phyloP scores from a whole-genome alignment of 1,140 invertebrate species.

The Psilanteris sp. region DNA sequence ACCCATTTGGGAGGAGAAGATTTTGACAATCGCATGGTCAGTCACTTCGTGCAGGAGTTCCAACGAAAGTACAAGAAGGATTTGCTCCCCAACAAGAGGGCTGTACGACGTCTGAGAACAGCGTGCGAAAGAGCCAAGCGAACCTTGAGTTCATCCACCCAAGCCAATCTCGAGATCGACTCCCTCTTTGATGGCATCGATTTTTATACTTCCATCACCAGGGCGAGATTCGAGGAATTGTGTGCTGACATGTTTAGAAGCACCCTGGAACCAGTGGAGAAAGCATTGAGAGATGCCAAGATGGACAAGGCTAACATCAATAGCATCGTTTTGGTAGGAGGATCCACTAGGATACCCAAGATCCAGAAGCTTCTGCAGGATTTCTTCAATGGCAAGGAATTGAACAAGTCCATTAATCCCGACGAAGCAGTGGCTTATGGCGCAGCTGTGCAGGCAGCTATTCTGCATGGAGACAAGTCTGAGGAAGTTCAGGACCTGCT shows the following conservation, averaged over 20 bases:
- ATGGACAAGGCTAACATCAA: conserved; percentile 83
- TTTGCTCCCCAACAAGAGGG: conserved; percentile 82
- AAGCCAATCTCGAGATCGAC: conserved; percentile 88
- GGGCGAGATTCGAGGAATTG: conserved; percentile 86
- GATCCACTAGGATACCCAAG: conserved; percentile 83
- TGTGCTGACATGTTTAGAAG: conserved; percentile 84
- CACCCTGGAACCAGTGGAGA: conserved; percentile 86
- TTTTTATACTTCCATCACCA: conserved; percentile 86
- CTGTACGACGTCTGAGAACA: conserved; percentile 86
- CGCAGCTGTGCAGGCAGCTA: conserved; percentile 86
- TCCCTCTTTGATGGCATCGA: conserved; percentile 88
- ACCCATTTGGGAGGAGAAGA: conserved; percentile 91
- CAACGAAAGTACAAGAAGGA: conserved; percentile 87
- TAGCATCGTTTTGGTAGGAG: conserved; percentile 82
- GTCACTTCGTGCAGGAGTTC: conserved; percentile 85
- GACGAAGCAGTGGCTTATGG: conserved; percentile 90
- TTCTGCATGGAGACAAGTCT: conserved; percentile 81
- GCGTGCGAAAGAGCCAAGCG: conserved; percentile 91
- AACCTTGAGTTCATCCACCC: conserved; percentile 87
- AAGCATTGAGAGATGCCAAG: conserved; percentile 85
- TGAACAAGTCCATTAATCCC: conserved; percentile 86
- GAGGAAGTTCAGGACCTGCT: conserved; percentile 87
- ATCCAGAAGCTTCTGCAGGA: conserved; percentile 82
- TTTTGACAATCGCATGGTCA: conserved; percentile 87
- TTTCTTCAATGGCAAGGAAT: conserved; percentile 86